Evolutionary conservation across 2,888 invertebrate species (phyloP), one percentile per base, ranked within the genome.

Genomic region (Liopterus haemorrhoidalis): DNA sequence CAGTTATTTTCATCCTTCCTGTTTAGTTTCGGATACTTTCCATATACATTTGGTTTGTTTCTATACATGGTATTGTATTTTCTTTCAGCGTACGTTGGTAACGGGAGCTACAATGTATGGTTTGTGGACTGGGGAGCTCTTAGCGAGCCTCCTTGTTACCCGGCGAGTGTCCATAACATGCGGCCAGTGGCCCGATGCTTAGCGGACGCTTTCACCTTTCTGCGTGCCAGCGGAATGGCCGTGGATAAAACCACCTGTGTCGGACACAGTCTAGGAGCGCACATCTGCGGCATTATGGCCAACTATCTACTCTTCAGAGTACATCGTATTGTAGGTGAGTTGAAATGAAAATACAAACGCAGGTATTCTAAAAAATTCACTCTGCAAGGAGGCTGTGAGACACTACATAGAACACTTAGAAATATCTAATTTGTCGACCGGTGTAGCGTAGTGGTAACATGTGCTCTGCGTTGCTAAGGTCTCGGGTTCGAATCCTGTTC

Each of bases 91-190:
- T 86, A 86, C 60, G 65, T 85, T 19, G 74, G 73, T 4, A 81
- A 82, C 58, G 83, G 83, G 2, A 78, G 78, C 45, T 85, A 82
- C 70, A 87, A 86, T 65, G 81, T 85, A 22, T 78, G 86, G 64
- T 72, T 85, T 67, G 70, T 85, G 36, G 85, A 86, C 66, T 87
- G 86, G 86, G 82, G 85, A n/a, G 69, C 70, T 3, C 70, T 87
- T 12, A 72, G 76, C 56, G 75, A 75, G 58, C 79, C 80, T 1
- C 84, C 82, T 1, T 86, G 81, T 69, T 72, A 60, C 61, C 63
- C 67, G 28, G 82, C 85, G 0, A 82, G 85, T 0, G 85, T 86
- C 1, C 79, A 84, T 59, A 87, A 86, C 66, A 70, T 85, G 55
- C 75, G 78, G 41, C 76, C 83, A 0, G 82, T 81, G 4, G 82